These are phyloP conservation scores for Camponotus fellah DNA, from an alignment of 2,888 invertebrate species.

Conservation along the genomic window DNA sequence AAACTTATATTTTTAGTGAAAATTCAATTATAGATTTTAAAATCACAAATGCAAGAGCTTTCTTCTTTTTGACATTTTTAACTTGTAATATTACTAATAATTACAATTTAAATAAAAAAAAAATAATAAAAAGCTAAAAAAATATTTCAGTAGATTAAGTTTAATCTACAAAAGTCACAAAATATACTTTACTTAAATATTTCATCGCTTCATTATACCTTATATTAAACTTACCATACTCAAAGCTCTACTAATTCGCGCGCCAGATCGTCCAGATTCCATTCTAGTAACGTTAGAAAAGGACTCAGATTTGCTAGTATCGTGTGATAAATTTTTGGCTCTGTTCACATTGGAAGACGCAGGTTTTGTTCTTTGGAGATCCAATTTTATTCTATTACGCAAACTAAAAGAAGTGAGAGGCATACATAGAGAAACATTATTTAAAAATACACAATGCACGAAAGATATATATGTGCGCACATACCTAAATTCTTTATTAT, in stretches of 20 bases:
- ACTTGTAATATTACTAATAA: too few species aligned
- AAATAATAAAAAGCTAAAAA: too few species aligned
- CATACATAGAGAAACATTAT: slow-evolving; percentile 2
- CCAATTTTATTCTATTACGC: slow-evolving; percentile 89
- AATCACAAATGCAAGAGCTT: too few species aligned
- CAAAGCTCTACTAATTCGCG: slow-evolving; percentile 72
- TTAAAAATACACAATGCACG: neutral
- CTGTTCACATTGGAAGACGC: slow-evolving; percentile 86
- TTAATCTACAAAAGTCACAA: too few species aligned
- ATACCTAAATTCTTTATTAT: slow-evolving; percentile 77
- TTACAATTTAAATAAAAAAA: too few species aligned
- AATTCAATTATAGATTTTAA: too few species aligned
- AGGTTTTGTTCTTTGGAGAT: slow-evolving; percentile 87
- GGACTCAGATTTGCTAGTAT: slow-evolving; percentile 74
- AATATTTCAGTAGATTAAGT: too few species aligned
- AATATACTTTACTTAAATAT: too few species aligned
- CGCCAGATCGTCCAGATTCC: slow-evolving; percentile 80
- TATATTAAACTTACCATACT: slow-evolving; percentile 65
- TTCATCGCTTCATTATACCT: too few species aligned
- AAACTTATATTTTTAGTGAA: too few species aligned
- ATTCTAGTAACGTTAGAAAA: slow-evolving; percentile 76
- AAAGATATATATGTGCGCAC: neutral
- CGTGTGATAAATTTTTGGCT: slow-evolving; percentile 73
- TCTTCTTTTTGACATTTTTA: too few species aligned
- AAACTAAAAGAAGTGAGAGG: slow-evolving; percentile 85